These are phyloP conservation scores for Hepsetus odoe DNA, from an alignment of 2,113 vertebrate species.

Conservation along the genomic window DNA sequence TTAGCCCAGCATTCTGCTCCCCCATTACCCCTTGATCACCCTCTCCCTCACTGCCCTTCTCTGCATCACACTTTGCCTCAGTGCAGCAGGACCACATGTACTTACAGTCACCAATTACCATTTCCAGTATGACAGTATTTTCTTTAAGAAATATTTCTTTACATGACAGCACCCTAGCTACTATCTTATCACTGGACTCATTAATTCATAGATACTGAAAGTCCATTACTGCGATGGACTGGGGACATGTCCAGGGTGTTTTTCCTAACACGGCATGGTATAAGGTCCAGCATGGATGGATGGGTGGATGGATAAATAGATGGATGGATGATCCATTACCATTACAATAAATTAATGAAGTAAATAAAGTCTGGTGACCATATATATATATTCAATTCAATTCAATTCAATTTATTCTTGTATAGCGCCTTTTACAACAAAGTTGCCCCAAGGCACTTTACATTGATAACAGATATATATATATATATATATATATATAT, in stretches of 20 bases:
- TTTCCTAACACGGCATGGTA: too few species aligned
- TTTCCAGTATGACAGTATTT: not conserved
- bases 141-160: not conserved
- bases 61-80: not conserved
- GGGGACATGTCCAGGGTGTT: too few species aligned
- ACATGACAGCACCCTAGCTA: not conserved
- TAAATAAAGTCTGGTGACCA: too few species aligned
- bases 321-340: not conserved
- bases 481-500: too few species aligned
- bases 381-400: too few species aligned
- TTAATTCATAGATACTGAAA: not conserved
- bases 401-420: too few species aligned
- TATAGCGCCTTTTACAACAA: too few species aligned
- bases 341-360: not conserved
- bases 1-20: constrained; percentile 32
- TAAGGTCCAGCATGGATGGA: too few species aligned
- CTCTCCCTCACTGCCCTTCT: not conserved
- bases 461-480: too few species aligned
- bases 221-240: too few species aligned
- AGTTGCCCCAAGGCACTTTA: too few species aligned
- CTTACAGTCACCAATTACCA: not conserved
- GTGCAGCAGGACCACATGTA: not conserved
- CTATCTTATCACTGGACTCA: not conserved
- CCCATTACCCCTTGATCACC: constrained; percentile 17
- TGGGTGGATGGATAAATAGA: too few species aligned